A percentile compares a stretch with the other conserved stretches of the same genome.
These are phyloP conservation scores for Rhinogobius similis DNA, from an alignment of 2,113 vertebrate species.

Conservation along the genomic window DNA sequence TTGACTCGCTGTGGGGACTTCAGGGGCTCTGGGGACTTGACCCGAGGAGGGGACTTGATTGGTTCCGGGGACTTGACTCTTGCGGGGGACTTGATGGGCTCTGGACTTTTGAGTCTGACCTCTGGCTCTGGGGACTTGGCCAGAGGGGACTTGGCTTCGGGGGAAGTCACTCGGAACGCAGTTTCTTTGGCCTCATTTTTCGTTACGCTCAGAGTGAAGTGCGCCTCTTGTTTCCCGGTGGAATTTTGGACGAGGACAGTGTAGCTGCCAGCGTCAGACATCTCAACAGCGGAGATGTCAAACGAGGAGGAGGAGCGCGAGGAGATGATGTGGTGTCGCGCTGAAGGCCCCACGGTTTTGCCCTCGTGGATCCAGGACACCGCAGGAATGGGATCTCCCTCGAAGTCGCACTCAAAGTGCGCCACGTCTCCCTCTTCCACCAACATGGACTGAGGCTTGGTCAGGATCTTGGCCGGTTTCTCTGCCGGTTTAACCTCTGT, in stretches of 20 bases:
- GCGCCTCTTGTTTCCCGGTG: conserved; percentile 87
- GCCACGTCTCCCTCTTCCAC: conserved; percentile 87
- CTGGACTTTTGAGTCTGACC: conserved; percentile 60
- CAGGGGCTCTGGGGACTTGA: conserved; percentile 78
- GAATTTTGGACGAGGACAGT: conserved; percentile 88
- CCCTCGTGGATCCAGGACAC: conserved; percentile 87
- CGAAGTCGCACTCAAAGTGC: conserved; percentile 90
- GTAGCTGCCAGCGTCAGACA: conserved; percentile 92
- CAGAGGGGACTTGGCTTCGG: conserved; percentile 86
- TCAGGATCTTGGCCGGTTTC: conserved; percentile 86
- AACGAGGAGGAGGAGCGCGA: conserved; percentile 87
- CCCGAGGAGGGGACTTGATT: conserved; percentile 76
- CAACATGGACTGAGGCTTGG: conserved; percentile 87
- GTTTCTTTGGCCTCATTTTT: conserved; percentile 82
- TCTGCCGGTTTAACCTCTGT: conserved; percentile 58
- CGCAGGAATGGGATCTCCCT: conserved; percentile 89
- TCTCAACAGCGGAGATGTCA: conserved; percentile 87
- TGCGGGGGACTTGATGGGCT: conserved; percentile 54
- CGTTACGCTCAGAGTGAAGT: conserved; percentile 88
- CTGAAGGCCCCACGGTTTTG: conserved; percentile 78
- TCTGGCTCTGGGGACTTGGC: conserved; percentile 81
- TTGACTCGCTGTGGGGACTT: conserved; percentile 62
- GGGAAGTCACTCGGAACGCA: conserved; percentile 71
- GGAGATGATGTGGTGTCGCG: conserved; percentile 83
- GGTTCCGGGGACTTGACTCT: conserved; percentile 87